Base-by-base conservation (phyloP, 2,888 invertebrate genomes). In the Drosophila austrosaltans region DNA sequence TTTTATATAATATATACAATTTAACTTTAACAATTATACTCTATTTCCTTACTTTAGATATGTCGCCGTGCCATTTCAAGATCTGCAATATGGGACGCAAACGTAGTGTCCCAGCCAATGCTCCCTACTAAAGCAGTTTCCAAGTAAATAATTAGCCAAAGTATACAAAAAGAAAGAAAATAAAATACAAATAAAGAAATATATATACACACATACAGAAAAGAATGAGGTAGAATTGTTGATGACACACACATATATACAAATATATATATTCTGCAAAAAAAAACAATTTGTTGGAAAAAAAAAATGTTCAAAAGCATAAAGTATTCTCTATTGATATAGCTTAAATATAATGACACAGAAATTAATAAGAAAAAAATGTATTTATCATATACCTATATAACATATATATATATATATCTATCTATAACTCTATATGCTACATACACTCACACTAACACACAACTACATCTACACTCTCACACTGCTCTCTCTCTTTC, bases 11-110 rank as follows among this genome's bases (percentile, higher is more conserved):
- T 0, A 30, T 30, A 30, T 3, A 30, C 5, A 30, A 28, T 28
- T 36, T 36, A 36, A 36, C 1, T 4, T 36, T 36, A 8, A 8
- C 36, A 36, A 10, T 36, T 36, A 2, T 36, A 16, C 16, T 16
- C 16, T 16, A 16, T 1, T 16, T 16, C 16, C 16, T 16, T 8
- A 8, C 30, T 10, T 1, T 36, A 95, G 95, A 94, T 91, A 94
- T 94, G 94, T 93, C 94, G 39, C 93, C 95, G 63, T 95, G 95
- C 90, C 95, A 95, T 81, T 95, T 95, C 91, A 95, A 95, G 92
- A 94, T 95, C 73, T 95, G 95, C 93, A 95, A 95, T 89, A 94
- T 95, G 94, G 95, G 95, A 12, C 93, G 94, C 65, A 95, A 94
- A 89, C 93, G 94, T 81, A 93, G 91, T 72, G 89, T 91, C 56